Base-by-base conservation (phyloP, 1,140 invertebrate species). In the Rhynchophorus ferrugineus region DNA sequence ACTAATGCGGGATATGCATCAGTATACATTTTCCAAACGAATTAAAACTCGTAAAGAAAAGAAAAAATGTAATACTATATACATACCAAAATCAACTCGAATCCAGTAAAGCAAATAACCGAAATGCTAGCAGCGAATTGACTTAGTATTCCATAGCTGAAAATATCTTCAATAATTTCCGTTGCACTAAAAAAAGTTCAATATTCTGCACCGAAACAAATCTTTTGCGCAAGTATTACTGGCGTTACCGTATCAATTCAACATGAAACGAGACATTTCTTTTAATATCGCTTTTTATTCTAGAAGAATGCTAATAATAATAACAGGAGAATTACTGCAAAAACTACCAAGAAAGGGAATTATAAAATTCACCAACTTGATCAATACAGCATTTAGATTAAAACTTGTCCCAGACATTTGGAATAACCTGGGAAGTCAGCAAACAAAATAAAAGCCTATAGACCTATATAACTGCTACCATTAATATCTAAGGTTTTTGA, bases 51-150 rank as follows among this genome's bases (percentile, higher is more conserved):
- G n/a, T n/a, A n/a, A 48, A 34, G 20, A 13, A 38, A 38, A 19
- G 3, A 5, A 38, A 6, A 14, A 38, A 14, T 19, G 13, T 38
- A 14, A 38, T 7, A 13, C 13, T n/a, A 19, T 14, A 17, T 19
- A 21, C 37, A 47, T 53, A 58, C 58, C 41, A 60, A 34, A 24
- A 65, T 21, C 29, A 63, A 44, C 44, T 62, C 54, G 46, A 62
- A 62, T 49, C 54, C 54, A 8, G 58, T 62, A 21, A 60, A 54
- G 49, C 61, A 65, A 44, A 63, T 63, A 33, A 61, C 58, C 7
- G 59, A 13, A 43, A 56, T 48, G 44, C 60, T 62, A n/a, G 50
- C 55, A 8, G 45, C 14, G 50, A 62, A 64, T 41, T 64, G 62
- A 9, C 57, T 44, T 6, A 64, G 57, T 33, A 64, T 47, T 14